Conservation (phyloP, 2,113 vertebrate genomes). For the Sorex fumeus region DNA sequence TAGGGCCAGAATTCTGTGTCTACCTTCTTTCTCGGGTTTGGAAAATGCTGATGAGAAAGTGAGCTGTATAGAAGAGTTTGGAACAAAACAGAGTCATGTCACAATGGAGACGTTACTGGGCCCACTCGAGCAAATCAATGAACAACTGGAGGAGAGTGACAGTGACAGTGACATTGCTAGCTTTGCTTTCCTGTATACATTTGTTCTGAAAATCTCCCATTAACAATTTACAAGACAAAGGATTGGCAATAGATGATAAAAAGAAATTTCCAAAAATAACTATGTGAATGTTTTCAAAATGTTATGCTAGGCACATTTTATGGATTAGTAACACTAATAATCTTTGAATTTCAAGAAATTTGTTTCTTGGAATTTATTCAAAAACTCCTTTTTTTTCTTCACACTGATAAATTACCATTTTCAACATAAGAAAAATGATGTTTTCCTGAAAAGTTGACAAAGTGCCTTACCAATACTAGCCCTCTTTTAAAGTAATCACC, state of each 20-base stretch:
- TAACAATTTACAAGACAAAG: neutral
- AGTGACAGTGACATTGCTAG: too few species aligned
- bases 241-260: neutral
- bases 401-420: slow-evolving; percentile 58
- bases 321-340: slow-evolving; percentile 56
- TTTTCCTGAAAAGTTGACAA: slow-evolving; percentile 71
- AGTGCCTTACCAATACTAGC: slow-evolving; percentile 43
- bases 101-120: too few species aligned
- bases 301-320: slow-evolving; percentile 17
- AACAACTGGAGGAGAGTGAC: too few species aligned
- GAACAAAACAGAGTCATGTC: neutral
- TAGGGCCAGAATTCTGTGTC: neutral
- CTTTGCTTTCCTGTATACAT: neutral
- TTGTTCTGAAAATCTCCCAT: neutral
- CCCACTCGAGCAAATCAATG: too few species aligned
- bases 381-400: slow-evolving; percentile 50
- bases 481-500: slow-evolving; percentile 58
- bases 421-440: slow-evolving; percentile 59
- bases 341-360: slow-evolving; percentile 21
- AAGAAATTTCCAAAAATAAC: neutral
- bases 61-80: neutral
- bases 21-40: neutral
- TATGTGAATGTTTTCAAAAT: neutral
- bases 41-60: neutral
- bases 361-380: slow-evolving; percentile 58